Evolutionary conservation across 2,888 invertebrate species (phyloP).

Genomic region (Fragum fragum): DNA sequence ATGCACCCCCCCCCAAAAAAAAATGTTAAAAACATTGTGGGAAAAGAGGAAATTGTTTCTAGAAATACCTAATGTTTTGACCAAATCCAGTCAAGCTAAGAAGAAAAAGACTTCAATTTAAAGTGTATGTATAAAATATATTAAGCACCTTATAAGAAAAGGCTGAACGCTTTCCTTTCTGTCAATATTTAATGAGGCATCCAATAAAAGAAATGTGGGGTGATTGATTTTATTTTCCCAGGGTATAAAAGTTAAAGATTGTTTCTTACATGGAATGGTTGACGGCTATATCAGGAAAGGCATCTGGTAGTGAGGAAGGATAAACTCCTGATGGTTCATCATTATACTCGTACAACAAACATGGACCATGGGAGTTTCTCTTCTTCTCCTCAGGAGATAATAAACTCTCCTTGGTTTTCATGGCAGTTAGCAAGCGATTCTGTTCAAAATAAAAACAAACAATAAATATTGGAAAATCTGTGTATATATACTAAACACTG

Average conservation of each 20-base stretch:
- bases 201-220: not conserved
- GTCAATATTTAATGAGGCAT: no score
- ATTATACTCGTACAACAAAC: conserved; percentile 92
- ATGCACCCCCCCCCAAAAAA: no score
- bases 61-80: no score
- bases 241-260: not conserved
- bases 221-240: not conserved
- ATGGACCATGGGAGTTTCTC: conserved; percentile 95
- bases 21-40: no score
- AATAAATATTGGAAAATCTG: no score
- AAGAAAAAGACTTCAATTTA: no score
- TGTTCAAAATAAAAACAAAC: conserved; percentile 44
- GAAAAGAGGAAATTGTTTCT: no score
- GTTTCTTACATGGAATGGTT: conserved; percentile 86
- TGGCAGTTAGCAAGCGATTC: conserved; percentile 92
- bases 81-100: no score
- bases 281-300: conserved; percentile 84
- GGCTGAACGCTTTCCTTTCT: no score
- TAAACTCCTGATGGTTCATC: conserved; percentile 88
- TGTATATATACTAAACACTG: no score
- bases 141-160: no score
- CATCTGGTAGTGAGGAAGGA: conserved; percentile 79
- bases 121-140: no score
- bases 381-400: conserved; percentile 93
- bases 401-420: conserved; percentile 92